phyloP scores from a whole-genome alignment of 1,140 invertebrate species.

The Anthonomus grandis region DNA sequence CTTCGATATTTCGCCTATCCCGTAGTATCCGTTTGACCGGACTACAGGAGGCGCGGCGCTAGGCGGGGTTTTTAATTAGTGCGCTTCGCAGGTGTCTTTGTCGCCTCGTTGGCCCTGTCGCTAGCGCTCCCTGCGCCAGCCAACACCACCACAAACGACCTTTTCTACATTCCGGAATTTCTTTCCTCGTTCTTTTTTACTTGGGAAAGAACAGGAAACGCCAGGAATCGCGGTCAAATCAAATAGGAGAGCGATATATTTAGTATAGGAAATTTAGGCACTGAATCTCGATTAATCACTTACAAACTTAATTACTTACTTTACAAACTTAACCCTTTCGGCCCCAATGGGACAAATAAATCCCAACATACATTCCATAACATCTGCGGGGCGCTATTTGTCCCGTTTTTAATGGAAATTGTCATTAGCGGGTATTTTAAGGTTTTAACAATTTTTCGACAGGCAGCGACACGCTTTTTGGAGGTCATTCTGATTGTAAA shows the following conservation, averaged over 20 bases:
- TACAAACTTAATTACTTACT: not conserved
- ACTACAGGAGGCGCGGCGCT: conserved; percentile 23
- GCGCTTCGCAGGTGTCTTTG: conserved; percentile 23
- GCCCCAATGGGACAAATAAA: no score
- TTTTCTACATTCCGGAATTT: not conserved
- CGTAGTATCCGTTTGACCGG: conserved; percentile 7
- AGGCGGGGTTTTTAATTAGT: conserved; percentile 28
- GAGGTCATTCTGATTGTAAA: no score
- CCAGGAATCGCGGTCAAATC: not conserved
- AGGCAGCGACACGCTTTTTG: no score
- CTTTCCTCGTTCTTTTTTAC: not conserved
- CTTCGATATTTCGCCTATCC: no score
- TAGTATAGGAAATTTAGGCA: not conserved
- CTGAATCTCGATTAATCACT: not conserved
- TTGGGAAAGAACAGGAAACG: not conserved
- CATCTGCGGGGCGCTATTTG: no score
- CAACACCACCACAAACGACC: no score
- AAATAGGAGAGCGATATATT: not conserved
- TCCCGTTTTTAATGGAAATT: no score
- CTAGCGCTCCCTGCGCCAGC: conserved; percentile 10
- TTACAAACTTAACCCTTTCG: no score
- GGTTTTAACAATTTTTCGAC: no score
- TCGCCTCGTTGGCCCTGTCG: conserved; percentile 14
- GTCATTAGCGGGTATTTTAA: no score
- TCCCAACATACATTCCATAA: no score